These are phyloP conservation scores for Dilophus febrilis DNA, from an alignment of 2,888 invertebrate species.

Conservation along the genomic window DNA sequence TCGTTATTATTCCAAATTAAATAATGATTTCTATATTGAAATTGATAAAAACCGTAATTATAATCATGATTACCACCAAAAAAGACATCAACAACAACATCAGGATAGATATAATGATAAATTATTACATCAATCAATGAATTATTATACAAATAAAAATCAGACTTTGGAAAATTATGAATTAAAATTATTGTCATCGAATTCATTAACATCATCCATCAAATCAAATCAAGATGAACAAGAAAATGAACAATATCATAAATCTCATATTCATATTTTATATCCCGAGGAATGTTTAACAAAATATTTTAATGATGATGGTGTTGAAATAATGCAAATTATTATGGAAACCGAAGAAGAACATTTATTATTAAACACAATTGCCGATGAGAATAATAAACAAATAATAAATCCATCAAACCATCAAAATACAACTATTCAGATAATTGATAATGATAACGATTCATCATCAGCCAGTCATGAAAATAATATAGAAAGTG, in stretches of 20 bases:
- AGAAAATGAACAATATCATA: neutral
- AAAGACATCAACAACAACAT: too few species aligned
- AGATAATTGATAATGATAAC: neutral
- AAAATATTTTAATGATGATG: slow-evolving; percentile 2
- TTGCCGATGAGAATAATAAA: neutral
- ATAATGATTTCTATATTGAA: too few species aligned
- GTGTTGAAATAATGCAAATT: slow-evolving; percentile 6
- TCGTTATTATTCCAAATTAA: too few species aligned
- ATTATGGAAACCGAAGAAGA: slow-evolving; percentile 4
- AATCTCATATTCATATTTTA: neutral
- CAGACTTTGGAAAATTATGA: too few species aligned
- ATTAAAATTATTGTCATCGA: neutral
- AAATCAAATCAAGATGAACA: neutral
- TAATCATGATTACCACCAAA: too few species aligned
- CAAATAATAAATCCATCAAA: neutral
- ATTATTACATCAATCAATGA: neutral
- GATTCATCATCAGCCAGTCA: neutral
- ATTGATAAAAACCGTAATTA: too few species aligned
- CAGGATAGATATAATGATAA: neutral
- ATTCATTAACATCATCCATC: neutral
- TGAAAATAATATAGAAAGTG: too few species aligned
- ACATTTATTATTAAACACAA: neutral
- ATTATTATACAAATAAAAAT: too few species aligned
- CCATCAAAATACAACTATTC: neutral
- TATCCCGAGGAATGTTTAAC: neutral